Evolutionary conservation across 2,888 invertebrate genomes (phyloP).

Genomic region (Ariolimax columbianus): DNA sequence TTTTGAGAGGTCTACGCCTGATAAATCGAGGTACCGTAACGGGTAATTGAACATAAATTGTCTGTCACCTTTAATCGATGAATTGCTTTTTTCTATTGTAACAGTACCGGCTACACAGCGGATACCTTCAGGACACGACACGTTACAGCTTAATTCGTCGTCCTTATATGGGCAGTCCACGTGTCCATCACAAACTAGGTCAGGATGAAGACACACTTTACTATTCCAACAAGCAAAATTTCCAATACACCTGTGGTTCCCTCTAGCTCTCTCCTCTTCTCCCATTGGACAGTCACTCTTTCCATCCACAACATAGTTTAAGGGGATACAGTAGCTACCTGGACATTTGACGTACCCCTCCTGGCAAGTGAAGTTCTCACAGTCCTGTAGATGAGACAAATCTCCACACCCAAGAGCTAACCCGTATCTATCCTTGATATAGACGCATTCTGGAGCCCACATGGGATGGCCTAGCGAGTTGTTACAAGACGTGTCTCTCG

Average conservation of each 20-base stretch:
- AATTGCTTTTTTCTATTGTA: not conserved
- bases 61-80: not conserved
- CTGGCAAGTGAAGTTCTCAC: not conserved
- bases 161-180: no score
- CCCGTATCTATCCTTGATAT: no score
- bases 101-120: no score
- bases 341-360: not conserved
- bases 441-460: no score
- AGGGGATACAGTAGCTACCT: not conserved
- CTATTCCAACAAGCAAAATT: not conserved
- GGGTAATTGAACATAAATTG: not conserved
- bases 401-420: no score
- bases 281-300: not conserved
- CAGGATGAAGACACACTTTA: no score
- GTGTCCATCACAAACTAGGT: no score
- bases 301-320: not conserved
- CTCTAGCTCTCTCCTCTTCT: not conserved
- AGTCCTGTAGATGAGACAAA: no score
- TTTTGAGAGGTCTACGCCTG: not conserved
- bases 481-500: no score
- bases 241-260: not conserved
- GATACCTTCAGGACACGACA: not conserved
- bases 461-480: no score
- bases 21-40: constrained; percentile 13
- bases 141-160: no score